phyloP scores from a whole-genome alignment of 2,113 vertebrate species.

The Phalacrocorax brasilianus region DNA sequence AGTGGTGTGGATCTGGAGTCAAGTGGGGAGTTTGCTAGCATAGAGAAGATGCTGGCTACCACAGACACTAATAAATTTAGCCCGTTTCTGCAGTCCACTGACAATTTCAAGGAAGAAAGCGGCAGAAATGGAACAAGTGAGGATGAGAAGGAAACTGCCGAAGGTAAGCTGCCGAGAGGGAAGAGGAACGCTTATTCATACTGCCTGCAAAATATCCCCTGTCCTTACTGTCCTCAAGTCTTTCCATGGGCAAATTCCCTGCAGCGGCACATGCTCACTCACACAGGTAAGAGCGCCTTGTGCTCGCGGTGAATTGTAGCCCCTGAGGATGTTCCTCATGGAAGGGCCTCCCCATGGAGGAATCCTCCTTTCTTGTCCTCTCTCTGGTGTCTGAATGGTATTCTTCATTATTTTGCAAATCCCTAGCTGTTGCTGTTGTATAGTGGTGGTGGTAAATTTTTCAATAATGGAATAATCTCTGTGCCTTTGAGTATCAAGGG shows the following conservation, averaged over 20 bases:
- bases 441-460: neutral
- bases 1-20: slow-evolving; percentile 88
- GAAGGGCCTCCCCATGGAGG: neutral
- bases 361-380: neutral
- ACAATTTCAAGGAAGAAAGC: slow-evolving; percentile 63
- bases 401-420: neutral
- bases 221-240: slow-evolving; percentile 90
- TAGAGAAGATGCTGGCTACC: slow-evolving; percentile 96
- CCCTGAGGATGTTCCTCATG: neutral
- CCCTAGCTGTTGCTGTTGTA: neutral
- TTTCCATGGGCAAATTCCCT: slow-evolving; percentile 96
- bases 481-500: neutral
- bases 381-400: neutral
- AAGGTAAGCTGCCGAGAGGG: slow-evolving; percentile 80
- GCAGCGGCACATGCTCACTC: slow-evolving; percentile 94
- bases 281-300: slow-evolving; percentile 84
- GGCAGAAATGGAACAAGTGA: slow-evolving; percentile 73
- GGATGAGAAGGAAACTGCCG: slow-evolving; percentile 75
- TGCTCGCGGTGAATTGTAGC: neutral
- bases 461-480: neutral
- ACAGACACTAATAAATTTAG: slow-evolving; percentile 96
- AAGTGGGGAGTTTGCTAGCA: slow-evolving; percentile 96
- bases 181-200: slow-evolving; percentile 93
- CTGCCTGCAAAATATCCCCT: slow-evolving; percentile 91
- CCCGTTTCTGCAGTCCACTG: slow-evolving; percentile 85